Base-by-base conservation (phyloP, 2,113 vertebrate genomes). In the Pontoporia blainvillei region DNA sequence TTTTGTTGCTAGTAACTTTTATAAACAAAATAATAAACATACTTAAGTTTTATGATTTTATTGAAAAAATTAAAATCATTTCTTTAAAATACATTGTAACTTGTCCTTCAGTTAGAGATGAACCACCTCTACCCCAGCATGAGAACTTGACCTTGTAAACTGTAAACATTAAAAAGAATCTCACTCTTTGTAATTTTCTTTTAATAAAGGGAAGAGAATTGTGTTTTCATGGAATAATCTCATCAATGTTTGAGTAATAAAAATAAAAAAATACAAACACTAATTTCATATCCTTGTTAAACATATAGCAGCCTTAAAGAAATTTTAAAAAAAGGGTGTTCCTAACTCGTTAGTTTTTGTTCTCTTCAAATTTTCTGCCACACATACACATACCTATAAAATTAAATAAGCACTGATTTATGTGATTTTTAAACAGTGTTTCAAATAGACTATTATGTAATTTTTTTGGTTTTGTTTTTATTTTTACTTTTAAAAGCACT, bases 41-140 rank as follows among this genome's bases (percentile, higher is more conserved):
- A 61, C 49, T 49, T 52, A 84, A 84, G 85, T 72, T 87, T 95
- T 90, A 46, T 96, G 85, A 90, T 86, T 75, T 66, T 59, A n/a
- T 83, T 90, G 62, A 75, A 92, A 89, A 83, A 69, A 75, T 89
- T 62, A 82, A 93, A 91, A 52, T 86, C 0, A 90, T 94, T 71
- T 72, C 39, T 72, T 90, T 90, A 94, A 72, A 86, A 90, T 84
- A 87, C 31, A 57, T 46, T 82, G 31, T 64, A 69, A 83, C 12
- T 84, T 88, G 25, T 79, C 31, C 31, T 64, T 94, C 41, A 69
- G 2, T 18, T 82, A 67, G 41, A 62, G 34, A 81, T 89, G n/a
- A 86, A 59, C 27, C 17, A 66, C 8, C 20, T 27, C 23, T 66
- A 29, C n/a, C 3, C 27, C 9, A 90, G 46, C 46, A 67, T 73